Evolutionary conservation across 2,797 vertebrate species (phyloP).

Genomic region (Poeciliopsis paucimaculata): DNA sequence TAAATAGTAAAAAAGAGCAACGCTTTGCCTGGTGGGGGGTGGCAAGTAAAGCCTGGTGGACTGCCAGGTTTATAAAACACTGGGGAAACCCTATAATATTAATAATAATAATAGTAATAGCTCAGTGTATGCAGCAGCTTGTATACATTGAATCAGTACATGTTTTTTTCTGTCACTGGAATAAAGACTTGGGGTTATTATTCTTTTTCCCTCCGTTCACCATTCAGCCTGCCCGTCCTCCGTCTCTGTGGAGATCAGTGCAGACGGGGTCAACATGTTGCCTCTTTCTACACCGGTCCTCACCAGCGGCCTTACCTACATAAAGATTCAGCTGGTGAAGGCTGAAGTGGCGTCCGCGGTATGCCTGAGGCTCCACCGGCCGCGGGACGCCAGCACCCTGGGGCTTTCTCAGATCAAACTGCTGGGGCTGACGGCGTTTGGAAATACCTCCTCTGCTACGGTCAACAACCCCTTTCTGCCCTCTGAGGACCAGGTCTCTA

Average conservation of each 20-base stretch:
- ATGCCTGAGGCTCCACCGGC: conserved; percentile 94
- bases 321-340: conserved; percentile 98
- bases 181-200: not conserved
- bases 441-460: conserved; percentile 96
- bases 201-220: conserved; percentile 3
- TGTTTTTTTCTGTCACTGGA: not conserved
- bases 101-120: too few relatives aligned
- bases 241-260: conserved; percentile 98
- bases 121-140: not conserved
- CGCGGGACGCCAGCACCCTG: conserved; percentile 94
- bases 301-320: conserved; percentile 97
- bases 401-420: conserved; percentile 98
- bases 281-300: conserved; percentile 95
- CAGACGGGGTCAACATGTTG: conserved; percentile 97
- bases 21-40: too few relatives aligned
- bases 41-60: too few relatives aligned
- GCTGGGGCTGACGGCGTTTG: conserved; percentile 95
- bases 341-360: conserved; percentile 97
- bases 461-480: conserved; percentile 99
- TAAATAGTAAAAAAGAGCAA: too few relatives aligned
- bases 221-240: conserved; percentile 93
- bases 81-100: too few relatives aligned
- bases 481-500: conserved; percentile 98
- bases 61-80: too few relatives aligned
- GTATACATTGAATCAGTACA: not conserved